These are phyloP conservation scores for Gortyna flavago DNA, from an alignment of 2,888 invertebrate genomes.

Conservation along the genomic window DNA sequence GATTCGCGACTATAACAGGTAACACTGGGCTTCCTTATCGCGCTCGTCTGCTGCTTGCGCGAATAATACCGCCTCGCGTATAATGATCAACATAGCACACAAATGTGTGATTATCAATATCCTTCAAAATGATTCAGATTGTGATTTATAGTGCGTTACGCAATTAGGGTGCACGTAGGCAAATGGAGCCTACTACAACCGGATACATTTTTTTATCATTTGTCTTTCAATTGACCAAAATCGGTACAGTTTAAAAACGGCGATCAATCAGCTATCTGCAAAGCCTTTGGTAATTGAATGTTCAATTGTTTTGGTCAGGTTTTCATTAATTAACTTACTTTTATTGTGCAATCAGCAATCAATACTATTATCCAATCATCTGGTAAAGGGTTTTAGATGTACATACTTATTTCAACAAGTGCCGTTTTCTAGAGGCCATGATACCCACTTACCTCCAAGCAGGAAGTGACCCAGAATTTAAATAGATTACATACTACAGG, in stretches of 20 bases:
- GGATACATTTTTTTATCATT: neutral
- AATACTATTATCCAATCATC: conserved; percentile 23
- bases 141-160: neutral
- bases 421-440: conserved; percentile 47
- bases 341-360: neutral
- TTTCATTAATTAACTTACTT: conserved; percentile 5
- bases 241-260: neutral
- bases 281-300: neutral
- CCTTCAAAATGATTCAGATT: no score
- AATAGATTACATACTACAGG: conserved; percentile 66
- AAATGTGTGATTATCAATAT: no score
- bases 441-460: conserved; percentile 69
- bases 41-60: no score
- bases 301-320: neutral
- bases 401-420: conserved; percentile 24
- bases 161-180: neutral
- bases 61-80: no score
- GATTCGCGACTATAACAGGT: no score
- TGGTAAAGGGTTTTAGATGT: conserved; percentile 13
- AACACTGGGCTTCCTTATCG: no score
- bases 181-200: neutral
- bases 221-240: neutral
- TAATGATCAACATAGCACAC: no score
- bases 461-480: conserved; percentile 78
- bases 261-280: neutral